Conservation (phyloP, 2,888 invertebrate species). For the Drosophila parthenogenetica region DNA sequence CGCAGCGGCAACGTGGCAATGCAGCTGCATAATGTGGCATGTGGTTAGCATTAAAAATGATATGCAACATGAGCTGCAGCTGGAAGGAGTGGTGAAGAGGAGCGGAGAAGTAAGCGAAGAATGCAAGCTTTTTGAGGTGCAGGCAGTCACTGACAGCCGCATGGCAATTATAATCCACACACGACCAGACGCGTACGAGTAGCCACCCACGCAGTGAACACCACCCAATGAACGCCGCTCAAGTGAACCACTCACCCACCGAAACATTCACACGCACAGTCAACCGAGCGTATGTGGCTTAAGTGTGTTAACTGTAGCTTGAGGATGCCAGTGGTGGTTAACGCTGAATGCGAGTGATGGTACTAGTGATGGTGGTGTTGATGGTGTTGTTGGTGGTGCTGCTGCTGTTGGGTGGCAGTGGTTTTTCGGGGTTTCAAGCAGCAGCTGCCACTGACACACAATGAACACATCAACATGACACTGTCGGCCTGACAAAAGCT, state of each 20-base stretch:
- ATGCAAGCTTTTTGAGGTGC: conserved; percentile 48
- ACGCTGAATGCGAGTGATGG: neutral
- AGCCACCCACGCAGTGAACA: neutral
- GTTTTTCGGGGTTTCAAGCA: conserved; percentile 33
- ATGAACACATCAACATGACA: conserved; percentile 79
- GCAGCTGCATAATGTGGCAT: conserved; percentile 80
- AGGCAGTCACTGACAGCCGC: conserved; percentile 76
- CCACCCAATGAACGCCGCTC: conserved; percentile 13
- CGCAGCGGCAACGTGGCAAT: conserved; percentile 73
- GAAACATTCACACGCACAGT: conserved; percentile 42
- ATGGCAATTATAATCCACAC: conserved; percentile 81
- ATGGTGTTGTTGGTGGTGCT: neutral
- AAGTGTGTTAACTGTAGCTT: conserved; percentile 70
- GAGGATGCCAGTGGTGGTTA: conserved; percentile 23
- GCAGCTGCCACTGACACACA: conserved; percentile 78
- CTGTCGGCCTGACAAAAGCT: conserved; percentile 79
- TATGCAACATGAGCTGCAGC: conserved; percentile 74
- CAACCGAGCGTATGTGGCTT: conserved; percentile 61
- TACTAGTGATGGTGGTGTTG: neutral
- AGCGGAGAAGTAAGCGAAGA: conserved; percentile 6
- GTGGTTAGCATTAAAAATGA: conserved; percentile 83
- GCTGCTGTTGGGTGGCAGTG: conserved; percentile 2
- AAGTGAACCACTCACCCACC: conserved; percentile 19
- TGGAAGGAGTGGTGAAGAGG: conserved; percentile 32
- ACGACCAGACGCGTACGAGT: conserved; percentile 56